phyloP scores from a whole-genome alignment of 37 sponge, comb jelly and placozoan genomes.

The Cladorhizidae sp. region DNA sequence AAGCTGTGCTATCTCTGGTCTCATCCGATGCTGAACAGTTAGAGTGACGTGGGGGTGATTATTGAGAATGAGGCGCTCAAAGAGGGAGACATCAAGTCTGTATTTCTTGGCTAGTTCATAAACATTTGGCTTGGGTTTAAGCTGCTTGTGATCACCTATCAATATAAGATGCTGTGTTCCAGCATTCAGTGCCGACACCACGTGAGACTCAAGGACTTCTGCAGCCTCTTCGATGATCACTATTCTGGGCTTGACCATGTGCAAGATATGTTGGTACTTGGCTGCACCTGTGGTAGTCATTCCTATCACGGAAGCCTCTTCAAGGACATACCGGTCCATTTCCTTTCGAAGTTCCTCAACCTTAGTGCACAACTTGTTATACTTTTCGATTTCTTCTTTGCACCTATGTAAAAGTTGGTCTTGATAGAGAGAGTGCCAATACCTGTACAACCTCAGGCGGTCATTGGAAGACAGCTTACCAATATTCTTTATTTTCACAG shows the following conservation, averaged over 20 bases:
- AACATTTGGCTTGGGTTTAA: conserved; percentile 81
- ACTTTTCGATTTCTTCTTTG: conserved; percentile 11
- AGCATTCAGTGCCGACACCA: conserved; percentile 76
- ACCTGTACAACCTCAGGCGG: conserved; percentile 59
- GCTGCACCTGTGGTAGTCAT: conserved; percentile 97
- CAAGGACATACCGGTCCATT: conserved; percentile 29
- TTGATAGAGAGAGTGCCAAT: conserved; percentile 50
- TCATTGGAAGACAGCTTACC: conserved; percentile 7
- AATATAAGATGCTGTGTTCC: conserved; percentile 87
- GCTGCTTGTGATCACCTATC: conserved; percentile 96
- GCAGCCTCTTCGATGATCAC: conserved; percentile 94
- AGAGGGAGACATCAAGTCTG: conserved; percentile 84
- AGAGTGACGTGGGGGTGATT: conserved; percentile 73
- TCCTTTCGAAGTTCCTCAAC: conserved; percentile 15
- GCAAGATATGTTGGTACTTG: conserved; percentile 74
- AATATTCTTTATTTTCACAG: conserved; percentile 25
- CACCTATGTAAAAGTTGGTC: neutral
- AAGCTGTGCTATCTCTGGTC: conserved; percentile 84
- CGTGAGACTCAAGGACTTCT: conserved; percentile 89
- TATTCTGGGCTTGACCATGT: conserved; percentile 80
- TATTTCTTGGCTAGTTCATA: conserved; percentile 76
- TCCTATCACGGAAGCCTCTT: conserved; percentile 71
- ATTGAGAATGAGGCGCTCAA: conserved; percentile 77
- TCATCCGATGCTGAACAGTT: conserved; percentile 86
- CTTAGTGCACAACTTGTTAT: conserved; percentile 14